Percentiles rank a stretch among this genome's conserved stretches.
phyloP scores from a whole-genome alignment of 2,888 invertebrate species.

The Ctenicera cuprea region DNA sequence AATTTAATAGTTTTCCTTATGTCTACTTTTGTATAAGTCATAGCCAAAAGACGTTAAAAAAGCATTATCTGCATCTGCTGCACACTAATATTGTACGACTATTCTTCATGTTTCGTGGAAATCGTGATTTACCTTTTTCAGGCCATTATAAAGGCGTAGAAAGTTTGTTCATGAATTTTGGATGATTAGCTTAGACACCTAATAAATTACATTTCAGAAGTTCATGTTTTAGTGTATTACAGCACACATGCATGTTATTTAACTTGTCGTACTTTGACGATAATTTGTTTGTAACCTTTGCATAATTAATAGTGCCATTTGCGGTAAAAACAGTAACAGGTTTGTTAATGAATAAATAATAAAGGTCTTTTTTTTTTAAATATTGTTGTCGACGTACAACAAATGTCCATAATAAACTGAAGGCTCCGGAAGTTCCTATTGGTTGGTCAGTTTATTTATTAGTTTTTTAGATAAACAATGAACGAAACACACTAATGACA shows the following conservation, averaged over 20 bases:
- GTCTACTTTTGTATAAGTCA: conserved; percentile 50
- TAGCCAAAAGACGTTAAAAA: conserved; percentile 46
- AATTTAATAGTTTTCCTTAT: conserved; percentile 60
- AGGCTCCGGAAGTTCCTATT: too few relatives aligned
- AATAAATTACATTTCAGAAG: conserved; percentile 12
- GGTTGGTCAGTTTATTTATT: too few relatives aligned
- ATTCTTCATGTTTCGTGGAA: conserved; percentile 37
- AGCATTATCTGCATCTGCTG: conserved; percentile 48
- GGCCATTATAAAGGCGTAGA: conserved; percentile 13
- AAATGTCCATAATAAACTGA: too few relatives aligned
- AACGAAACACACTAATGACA: too few relatives aligned
- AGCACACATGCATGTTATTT: conserved; percentile 9
- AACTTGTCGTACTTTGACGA: not conserved
- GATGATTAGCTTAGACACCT: conserved; percentile 32
- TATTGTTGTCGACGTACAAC: too few relatives aligned
- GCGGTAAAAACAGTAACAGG: not conserved
- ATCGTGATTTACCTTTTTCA: conserved; percentile 27
- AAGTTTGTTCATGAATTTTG: conserved; percentile 41
- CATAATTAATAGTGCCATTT: not conserved
- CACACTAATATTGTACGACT: conserved; percentile 33
- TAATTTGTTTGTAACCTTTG: not conserved
- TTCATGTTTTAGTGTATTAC: conserved; percentile 1
- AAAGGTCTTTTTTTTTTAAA: too few relatives aligned
- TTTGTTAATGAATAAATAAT: too few relatives aligned
- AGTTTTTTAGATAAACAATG: too few relatives aligned